Evolutionary conservation across 1,140 invertebrate genomes (phyloP).

Genomic region (Drosophila ohnishii): DNA sequence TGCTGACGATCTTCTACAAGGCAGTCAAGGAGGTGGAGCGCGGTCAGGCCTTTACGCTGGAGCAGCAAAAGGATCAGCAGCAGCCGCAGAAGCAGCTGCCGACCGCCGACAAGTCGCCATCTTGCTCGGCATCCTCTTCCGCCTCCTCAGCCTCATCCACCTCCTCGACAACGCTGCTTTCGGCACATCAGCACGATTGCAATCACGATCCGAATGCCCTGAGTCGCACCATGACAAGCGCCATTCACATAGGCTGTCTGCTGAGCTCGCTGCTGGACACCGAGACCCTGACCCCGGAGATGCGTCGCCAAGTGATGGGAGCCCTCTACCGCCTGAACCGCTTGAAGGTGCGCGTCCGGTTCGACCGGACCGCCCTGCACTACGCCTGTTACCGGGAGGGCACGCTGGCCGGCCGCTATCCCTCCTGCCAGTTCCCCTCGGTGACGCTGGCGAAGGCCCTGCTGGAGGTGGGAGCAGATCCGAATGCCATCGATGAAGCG

Average conservation of each 20-base stretch:
- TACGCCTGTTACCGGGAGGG: conserved; percentile 89
- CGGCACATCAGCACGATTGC: conserved; percentile 83
- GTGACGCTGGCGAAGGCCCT: conserved; percentile 89
- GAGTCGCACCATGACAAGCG: conserved; percentile 93
- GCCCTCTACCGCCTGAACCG: conserved; percentile 90
- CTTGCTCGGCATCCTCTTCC: conserved; percentile 44
- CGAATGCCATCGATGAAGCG: conserved; percentile 89
- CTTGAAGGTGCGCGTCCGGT: conserved; percentile 86
- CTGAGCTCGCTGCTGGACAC: conserved; percentile 87
- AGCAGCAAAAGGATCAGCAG: conserved; percentile 63
- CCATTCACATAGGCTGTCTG: conserved; percentile 91
- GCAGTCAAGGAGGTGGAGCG: conserved; percentile 88
- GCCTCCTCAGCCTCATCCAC: conserved; percentile 39
- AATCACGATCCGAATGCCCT: conserved; percentile 90
- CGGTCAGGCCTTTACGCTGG: conserved; percentile 77
- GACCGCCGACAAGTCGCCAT: conserved; percentile 45
- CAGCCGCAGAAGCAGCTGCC: conserved; percentile 43
- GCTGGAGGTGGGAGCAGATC: conserved; percentile 91
- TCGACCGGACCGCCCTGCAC: conserved; percentile 91
- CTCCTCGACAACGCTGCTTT: conserved; percentile 58
- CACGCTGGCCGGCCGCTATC: conserved; percentile 87
- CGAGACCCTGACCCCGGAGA: conserved; percentile 84
- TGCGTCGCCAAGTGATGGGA: conserved; percentile 85
- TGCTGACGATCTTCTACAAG: conserved; percentile 91
- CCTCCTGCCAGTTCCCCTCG: conserved; percentile 90